phyloP scores from a whole-genome alignment of 1,140 invertebrate genomes.

The Maconellicoccus hirsutus region DNA sequence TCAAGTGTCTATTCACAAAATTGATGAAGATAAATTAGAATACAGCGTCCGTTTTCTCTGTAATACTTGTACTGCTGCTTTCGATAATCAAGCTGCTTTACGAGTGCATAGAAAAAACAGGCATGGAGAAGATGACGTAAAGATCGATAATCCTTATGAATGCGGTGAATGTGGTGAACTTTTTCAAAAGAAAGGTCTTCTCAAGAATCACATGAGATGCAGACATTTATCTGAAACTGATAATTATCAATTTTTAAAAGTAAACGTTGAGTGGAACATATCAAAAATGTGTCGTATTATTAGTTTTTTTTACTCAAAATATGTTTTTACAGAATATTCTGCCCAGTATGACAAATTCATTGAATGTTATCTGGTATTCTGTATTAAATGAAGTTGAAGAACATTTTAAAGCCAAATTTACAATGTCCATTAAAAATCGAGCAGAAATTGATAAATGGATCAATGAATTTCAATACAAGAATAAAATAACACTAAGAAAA shows the following conservation, averaged over 20 bases:
- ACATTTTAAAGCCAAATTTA: background rate
- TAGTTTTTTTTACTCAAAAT: background rate
- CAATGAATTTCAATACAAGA: background rate
- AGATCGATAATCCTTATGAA: background rate
- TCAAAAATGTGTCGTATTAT: too few relatives aligned
- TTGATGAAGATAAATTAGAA: background rate
- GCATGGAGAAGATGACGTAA: background rate
- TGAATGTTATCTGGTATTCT: background rate
- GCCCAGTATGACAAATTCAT: background rate
- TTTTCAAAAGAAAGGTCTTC: background rate
- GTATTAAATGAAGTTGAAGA: background rate
- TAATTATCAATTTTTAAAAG: background rate
- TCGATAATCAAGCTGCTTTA: background rate
- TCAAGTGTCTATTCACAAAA: background rate
- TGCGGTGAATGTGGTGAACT: background rate
- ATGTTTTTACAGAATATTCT: background rate
- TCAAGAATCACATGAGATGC: background rate
- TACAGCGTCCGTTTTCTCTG: background rate
- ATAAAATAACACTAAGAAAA: background rate
- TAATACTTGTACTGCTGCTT: background rate
- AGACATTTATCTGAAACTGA: conserved; percentile 4
- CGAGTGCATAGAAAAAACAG: background rate
- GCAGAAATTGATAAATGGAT: background rate
- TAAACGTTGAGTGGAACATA: too few relatives aligned
- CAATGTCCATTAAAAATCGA: background rate